Base-by-base conservation (phyloP, 2,113 vertebrate species). In the Cisticola juncidis region DNA sequence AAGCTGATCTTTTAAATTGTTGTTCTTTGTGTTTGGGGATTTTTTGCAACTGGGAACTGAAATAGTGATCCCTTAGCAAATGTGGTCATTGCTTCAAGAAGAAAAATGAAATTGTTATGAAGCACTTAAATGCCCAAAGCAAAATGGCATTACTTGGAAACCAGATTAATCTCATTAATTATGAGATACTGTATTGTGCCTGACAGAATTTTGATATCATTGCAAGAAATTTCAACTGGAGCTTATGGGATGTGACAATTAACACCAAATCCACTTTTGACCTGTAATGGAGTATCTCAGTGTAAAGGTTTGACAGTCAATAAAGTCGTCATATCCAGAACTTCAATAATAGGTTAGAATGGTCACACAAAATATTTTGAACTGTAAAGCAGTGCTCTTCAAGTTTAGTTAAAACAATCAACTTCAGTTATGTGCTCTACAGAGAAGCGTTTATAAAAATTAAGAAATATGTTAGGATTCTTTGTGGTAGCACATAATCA, bases 21-120 rank as follows among this genome's bases (percentile, higher is more conserved):
- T 79, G 6, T 18, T 16, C 8, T 40, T 69, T 69, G 18, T 0
- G 0, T 69, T 48, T 8, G 17, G 12, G 11, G 0, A 13, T 45
- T 47, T 89, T 87, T 66, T 77, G 23, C 11, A 40, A 51, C 19
- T 4, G 3, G 36, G 29, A 64, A 56, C 1, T 56, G 33, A 91
- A 94, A 74, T 51, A 62, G 7, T 0, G 0, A 60, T 29, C 64
- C 19, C 22, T 68, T 62, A 44, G 61, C 18, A 74, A 78, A 66
- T 70, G 53, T 66, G 31, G 22, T 42, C 17, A 45, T 58, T 2
- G 0, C 19, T 64, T 76, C 65, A 50, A 16, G 47, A 70, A 84
- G 23, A 4, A 64, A 84, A 79, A 31, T 25, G 60, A 28, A 56
- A 38, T 18, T 51, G 17, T 64, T 80, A 47, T 20, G 29, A 79